phyloP scores from a whole-genome alignment of 2,113 vertebrate genomes.

The Gopherus evgoodei region DNA sequence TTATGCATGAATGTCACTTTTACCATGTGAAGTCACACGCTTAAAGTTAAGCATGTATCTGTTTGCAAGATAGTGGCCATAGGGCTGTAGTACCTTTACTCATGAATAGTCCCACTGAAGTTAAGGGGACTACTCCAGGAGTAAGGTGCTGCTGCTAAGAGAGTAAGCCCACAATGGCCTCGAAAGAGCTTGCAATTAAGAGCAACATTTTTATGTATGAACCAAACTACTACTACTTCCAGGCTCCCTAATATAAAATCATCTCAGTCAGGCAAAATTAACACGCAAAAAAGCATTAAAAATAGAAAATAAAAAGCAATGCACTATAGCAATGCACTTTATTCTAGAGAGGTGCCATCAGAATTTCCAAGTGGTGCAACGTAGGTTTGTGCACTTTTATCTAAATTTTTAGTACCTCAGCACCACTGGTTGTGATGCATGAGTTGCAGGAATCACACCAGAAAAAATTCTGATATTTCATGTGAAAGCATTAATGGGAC shows the following conservation, averaged over 20 bases:
- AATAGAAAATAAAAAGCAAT: background rate
- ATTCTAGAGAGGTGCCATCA: too few relatives aligned
- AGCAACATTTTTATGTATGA: background rate
- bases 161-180: background rate
- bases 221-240: background rate
- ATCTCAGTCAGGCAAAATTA: background rate
- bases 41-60: background rate
- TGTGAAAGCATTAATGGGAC: background rate
- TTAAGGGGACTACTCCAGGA: background rate
- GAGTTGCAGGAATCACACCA: background rate
- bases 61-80: background rate
- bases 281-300: background rate
- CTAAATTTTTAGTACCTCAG: background rate
- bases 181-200: background rate
- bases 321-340: background rate
- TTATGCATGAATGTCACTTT: background rate
- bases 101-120: background rate
- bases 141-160: background rate
- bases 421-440: background rate
- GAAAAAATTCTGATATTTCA: background rate
- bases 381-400: background rate
- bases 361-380: background rate
- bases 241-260: background rate
- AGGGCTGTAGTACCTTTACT: background rate
- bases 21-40: background rate